These are phyloP conservation scores for Caradrina kadenii DNA, from an alignment of 2,888 invertebrate genomes.

Conservation along the genomic window DNA sequence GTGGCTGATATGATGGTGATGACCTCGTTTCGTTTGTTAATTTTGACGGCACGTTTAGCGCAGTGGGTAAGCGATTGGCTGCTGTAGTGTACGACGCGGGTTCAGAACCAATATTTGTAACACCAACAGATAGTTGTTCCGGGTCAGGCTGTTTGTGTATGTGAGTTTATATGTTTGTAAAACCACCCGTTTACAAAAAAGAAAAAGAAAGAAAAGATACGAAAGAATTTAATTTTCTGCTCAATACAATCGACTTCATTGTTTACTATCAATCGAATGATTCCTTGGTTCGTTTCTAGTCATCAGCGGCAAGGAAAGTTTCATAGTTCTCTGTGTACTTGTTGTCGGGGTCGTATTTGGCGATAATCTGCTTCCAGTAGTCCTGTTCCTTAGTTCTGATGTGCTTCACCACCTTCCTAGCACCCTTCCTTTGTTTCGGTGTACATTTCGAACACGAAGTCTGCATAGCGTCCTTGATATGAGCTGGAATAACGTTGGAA, in stretches of 20 bases:
- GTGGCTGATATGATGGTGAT: too few relatives aligned
- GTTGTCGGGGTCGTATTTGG: conserved; percentile 93
- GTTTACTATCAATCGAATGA: not conserved
- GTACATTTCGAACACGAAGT: conserved; percentile 93
- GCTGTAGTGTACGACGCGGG: too few relatives aligned
- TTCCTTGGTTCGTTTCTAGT: conserved; percentile 53
- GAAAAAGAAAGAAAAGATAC: too few relatives aligned
- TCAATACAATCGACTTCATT: conserved; percentile 1
- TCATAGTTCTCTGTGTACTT: conserved; percentile 91
- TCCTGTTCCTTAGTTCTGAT: conserved; percentile 92
- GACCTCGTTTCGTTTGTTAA: too few relatives aligned
- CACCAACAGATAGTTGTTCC: too few relatives aligned
- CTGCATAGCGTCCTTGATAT: conserved; percentile 92
- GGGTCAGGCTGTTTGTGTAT: too few relatives aligned
- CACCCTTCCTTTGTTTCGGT: conserved; percentile 91
- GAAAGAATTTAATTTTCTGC: conserved; percentile 33
- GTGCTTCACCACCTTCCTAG: conserved; percentile 92
- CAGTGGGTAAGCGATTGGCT: too few relatives aligned
- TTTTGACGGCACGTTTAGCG: too few relatives aligned
- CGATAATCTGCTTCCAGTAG: conserved; percentile 92
- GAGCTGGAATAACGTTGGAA: conserved; percentile 77
- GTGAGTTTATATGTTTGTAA: too few relatives aligned
- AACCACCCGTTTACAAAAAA: too few relatives aligned
- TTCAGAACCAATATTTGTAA: too few relatives aligned
- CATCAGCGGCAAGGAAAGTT: conserved; percentile 75